Conservation (phyloP, 2,113 vertebrate species). For the Benthochromis sp. region DNA sequence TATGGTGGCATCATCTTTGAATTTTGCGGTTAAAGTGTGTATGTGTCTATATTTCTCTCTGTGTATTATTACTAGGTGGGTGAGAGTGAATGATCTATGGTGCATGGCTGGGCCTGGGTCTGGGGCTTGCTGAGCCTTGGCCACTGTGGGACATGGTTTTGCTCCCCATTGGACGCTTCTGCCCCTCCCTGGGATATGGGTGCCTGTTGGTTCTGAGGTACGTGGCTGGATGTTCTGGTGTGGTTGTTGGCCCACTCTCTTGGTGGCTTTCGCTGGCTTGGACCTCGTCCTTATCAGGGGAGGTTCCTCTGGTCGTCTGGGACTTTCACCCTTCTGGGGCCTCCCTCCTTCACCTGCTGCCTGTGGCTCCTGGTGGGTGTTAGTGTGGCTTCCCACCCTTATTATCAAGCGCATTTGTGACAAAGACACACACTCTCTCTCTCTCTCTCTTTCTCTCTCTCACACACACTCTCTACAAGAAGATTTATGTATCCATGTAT, state of each 20-base stretch:
- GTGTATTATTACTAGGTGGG: neutral
- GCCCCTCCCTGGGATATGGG: neutral
- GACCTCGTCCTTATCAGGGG: accelerated
- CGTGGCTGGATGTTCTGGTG: neutral
- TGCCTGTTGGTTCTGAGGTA: neutral
- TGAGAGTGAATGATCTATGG: neutral
- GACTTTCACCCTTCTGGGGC: neutral
- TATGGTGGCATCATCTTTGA: neutral
- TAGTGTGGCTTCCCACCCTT: neutral
- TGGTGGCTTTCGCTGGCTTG: neutral
- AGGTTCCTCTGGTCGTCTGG: neutral
- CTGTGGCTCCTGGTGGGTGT: neutral
- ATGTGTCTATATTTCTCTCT: neutral
- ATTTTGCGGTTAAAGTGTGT: neutral
- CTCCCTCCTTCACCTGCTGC: neutral
- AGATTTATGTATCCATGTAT: neutral
- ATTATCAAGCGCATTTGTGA: neutral
- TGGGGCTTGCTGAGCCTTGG: neutral
- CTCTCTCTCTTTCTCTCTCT: accelerated
- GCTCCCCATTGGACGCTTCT: accelerated
- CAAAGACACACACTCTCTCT: neutral
- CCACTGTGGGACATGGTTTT: neutral
- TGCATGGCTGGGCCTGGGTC: accelerated
- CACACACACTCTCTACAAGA: accelerated
- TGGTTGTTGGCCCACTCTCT: neutral